Evolutionary conservation across 2,888 invertebrate genomes (phyloP).

Genomic region (Empis livida): DNA sequence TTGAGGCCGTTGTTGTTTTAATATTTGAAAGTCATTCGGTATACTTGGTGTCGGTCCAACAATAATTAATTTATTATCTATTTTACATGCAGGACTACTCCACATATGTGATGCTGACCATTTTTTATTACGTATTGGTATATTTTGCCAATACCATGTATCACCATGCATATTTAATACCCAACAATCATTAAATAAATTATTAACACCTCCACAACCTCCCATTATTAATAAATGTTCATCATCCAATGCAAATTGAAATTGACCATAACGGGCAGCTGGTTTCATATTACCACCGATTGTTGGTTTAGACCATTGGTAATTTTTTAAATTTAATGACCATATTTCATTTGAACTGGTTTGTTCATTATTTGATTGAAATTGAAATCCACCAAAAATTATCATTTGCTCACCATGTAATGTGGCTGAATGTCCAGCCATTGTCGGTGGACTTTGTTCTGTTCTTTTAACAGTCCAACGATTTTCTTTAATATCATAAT

Average conservation of each 20-base stretch:
- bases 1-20: constrained; percentile 27
- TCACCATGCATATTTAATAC: constrained; percentile 62
- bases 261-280: constrained; percentile 81
- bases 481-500: constrained; percentile 68
- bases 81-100: constrained; percentile 83
- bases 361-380: constrained; percentile 37
- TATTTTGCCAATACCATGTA: constrained; percentile 60
- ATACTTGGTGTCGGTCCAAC: constrained; percentile 37
- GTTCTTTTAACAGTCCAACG: constrained; percentile 47
- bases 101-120: constrained; percentile 78
- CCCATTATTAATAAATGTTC: constrained; percentile 68
- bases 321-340: constrained; percentile 67
- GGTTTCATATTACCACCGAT: constrained; percentile 52
- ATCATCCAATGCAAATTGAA: constrained; percentile 70
- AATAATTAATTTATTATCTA: constrained; percentile 64
- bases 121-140: constrained; percentile 62
- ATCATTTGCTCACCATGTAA: constrained; percentile 72
- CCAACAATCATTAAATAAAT: constrained; percentile 86
- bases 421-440: constrained; percentile 88
- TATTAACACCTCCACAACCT: constrained; percentile 77
- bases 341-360: constrained; percentile 70
- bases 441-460: constrained; percentile 32
- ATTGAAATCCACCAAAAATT: constrained; percentile 62
- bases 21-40: constrained; percentile 34
- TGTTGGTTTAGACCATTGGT: constrained; percentile 64